phyloP scores from a whole-genome alignment of 2,797 vertebrate species.

The Corythornis leucogaster region DNA sequence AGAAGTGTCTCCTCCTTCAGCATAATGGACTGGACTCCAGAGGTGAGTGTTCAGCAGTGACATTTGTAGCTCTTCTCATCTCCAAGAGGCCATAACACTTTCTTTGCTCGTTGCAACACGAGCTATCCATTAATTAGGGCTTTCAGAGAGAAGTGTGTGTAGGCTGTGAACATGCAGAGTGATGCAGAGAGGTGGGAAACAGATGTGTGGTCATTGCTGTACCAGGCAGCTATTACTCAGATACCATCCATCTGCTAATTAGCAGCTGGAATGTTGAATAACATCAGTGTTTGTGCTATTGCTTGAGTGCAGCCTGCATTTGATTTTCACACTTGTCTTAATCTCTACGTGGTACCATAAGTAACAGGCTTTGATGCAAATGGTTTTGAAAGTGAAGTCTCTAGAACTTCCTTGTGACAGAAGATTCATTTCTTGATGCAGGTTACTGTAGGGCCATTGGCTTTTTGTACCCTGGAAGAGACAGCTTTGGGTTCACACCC shows the following conservation, averaged over 20 bases:
- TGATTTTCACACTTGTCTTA: slow-evolving; percentile 33
- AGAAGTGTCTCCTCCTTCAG: background rate
- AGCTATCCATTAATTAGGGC: slow-evolving; percentile 23
- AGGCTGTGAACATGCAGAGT: slow-evolving; percentile 33
- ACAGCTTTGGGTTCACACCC: background rate
- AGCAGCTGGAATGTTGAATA: slow-evolving; percentile 15
- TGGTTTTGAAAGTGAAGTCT: background rate
- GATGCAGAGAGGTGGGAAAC: slow-evolving; percentile 48
- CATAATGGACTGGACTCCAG: background rate
- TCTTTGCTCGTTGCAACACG: slow-evolving; percentile 8
- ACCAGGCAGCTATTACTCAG: slow-evolving; percentile 41
- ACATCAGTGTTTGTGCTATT: background rate
- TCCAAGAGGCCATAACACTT: slow-evolving; percentile 17
- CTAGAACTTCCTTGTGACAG: background rate
- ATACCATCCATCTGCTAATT: slow-evolving; percentile 12
- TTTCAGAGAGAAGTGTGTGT: slow-evolving; percentile 1
- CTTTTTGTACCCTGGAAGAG: background rate
- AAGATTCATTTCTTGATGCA: background rate
- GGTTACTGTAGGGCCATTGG: background rate
- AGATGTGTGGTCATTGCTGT: slow-evolving; percentile 37
- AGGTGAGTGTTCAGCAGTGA: background rate
- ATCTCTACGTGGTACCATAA: background rate
- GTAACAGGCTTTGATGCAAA: slow-evolving; percentile 22
- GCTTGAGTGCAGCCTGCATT: background rate
- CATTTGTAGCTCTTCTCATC: background rate